phyloP scores from a whole-genome alignment of 2,113 vertebrate species.

The Lepus timidus region DNA sequence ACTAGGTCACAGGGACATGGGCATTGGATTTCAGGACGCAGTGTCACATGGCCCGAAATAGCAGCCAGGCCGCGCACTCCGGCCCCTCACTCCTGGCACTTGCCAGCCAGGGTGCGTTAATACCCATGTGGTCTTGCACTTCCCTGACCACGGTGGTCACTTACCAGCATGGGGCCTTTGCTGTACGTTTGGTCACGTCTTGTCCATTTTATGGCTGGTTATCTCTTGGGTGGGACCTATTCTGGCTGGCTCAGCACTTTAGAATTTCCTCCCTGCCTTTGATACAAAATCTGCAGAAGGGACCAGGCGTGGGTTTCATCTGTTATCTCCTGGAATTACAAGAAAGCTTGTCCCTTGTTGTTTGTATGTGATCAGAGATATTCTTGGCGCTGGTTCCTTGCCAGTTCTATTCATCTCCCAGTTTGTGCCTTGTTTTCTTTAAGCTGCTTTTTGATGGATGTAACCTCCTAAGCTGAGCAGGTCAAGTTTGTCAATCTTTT shows the following conservation, averaged over 20 bases:
- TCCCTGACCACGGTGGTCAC: neutral
- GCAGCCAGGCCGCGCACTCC: too few species aligned
- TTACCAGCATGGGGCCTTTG: neutral
- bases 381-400: constrained; percentile 14
- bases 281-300: neutral
- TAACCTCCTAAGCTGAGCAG: neutral
- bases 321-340: neutral
- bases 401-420: neutral
- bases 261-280: neutral
- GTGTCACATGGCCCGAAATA: too few species aligned
- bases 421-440: neutral
- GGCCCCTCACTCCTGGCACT: neutral
- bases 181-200: neutral
- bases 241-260: neutral
- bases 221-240: neutral
- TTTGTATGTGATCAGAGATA: neutral
- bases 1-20: too few species aligned
- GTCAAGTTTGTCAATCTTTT: neutral
- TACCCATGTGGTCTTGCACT: neutral
- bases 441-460: constrained; percentile 5
- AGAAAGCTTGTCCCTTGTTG: neutral
- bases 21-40: neutral
- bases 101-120: neutral
- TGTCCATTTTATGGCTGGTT: neutral
- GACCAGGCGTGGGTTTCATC: neutral